A percentile compares a stretch with the other conserved stretches of the same genome.
These are phyloP conservation scores for Ectemnius cavifrons DNA, from an alignment of 2,888 invertebrate species.

Conservation along the genomic window DNA sequence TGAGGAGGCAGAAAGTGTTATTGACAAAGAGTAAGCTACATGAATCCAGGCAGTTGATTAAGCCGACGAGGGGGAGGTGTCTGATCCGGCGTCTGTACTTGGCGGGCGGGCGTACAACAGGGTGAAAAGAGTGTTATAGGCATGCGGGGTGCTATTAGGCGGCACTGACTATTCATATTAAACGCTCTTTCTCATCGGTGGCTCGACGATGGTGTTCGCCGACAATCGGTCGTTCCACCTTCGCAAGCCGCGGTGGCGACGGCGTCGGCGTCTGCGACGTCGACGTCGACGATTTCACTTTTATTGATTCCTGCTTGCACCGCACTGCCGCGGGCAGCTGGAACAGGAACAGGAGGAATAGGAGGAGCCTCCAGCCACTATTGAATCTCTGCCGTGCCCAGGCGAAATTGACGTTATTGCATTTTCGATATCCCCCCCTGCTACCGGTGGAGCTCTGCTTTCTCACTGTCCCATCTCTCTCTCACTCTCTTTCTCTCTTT, in stretches of 20 bases:
- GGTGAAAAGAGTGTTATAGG: too few relatives aligned
- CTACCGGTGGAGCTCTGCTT: not conserved
- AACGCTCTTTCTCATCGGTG: too few relatives aligned
- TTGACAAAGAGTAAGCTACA: too few relatives aligned
- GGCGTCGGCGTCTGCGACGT: too few relatives aligned
- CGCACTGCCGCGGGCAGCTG: constrained; percentile 31
- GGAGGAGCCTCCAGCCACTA: constrained; percentile 42
- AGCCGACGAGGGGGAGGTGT: not conserved
- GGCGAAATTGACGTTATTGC: constrained; percentile 3
- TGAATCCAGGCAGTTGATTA: too few relatives aligned
- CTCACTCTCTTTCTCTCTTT: too few relatives aligned
- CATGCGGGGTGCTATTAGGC: too few relatives aligned
- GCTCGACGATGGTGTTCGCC: constrained; percentile 26
- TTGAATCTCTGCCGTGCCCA: constrained; percentile 21
- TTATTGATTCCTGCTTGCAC: constrained; percentile 52
- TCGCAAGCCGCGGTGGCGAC: constrained; percentile 45
- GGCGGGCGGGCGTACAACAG: not conserved
- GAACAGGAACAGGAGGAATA: constrained; percentile 22
- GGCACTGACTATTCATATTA: too few relatives aligned
- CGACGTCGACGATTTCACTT: constrained; percentile 44
- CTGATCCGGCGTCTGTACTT: constrained; percentile 15
- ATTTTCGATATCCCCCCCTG: not conserved
- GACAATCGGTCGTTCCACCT: constrained; percentile 57
- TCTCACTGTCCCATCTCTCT: not conserved
- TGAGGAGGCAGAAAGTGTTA: too few relatives aligned